Conservation (phyloP, 2,888 invertebrate genomes). For the Dynastes maya region DNA sequence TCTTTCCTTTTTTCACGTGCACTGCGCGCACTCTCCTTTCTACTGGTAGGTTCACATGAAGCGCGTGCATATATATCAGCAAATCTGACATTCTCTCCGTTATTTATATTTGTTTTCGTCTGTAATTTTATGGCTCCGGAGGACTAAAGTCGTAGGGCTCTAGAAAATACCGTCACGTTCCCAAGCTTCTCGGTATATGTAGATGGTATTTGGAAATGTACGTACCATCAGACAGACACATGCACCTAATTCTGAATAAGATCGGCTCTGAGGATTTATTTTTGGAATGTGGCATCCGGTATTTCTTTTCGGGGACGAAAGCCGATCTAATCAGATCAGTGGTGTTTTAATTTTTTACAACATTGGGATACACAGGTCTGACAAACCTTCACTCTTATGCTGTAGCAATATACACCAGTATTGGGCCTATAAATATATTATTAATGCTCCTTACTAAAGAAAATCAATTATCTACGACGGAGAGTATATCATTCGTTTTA, state of each 20-base stretch:
- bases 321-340: constrained; percentile 31
- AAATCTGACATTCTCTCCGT: constrained; percentile 48
- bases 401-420: too few species aligned
- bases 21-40: too few species aligned
- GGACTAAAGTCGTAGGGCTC: constrained; percentile 46
- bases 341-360: too few species aligned
- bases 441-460: too few species aligned
- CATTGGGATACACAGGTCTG: too few species aligned
- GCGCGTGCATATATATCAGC: constrained; percentile 46
- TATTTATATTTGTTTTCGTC: constrained; percentile 53
- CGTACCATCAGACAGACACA: constrained; percentile 15
- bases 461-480: too few species aligned
- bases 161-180: constrained; percentile 45
- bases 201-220: not conserved
- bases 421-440: too few species aligned
- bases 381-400: too few species aligned
- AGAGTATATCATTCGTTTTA: too few species aligned
- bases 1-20: constrained; percentile 14
- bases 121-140: constrained; percentile 49
- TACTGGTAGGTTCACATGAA: constrained; percentile 31
- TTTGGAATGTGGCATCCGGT: constrained; percentile 38
- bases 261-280: constrained; percentile 32
- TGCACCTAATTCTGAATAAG: constrained; percentile 32
- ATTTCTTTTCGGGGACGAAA: constrained; percentile 4
- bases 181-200: constrained; percentile 26